Base-by-base conservation (phyloP, 2,113 vertebrate species). In the Symphodus melops region DNA sequence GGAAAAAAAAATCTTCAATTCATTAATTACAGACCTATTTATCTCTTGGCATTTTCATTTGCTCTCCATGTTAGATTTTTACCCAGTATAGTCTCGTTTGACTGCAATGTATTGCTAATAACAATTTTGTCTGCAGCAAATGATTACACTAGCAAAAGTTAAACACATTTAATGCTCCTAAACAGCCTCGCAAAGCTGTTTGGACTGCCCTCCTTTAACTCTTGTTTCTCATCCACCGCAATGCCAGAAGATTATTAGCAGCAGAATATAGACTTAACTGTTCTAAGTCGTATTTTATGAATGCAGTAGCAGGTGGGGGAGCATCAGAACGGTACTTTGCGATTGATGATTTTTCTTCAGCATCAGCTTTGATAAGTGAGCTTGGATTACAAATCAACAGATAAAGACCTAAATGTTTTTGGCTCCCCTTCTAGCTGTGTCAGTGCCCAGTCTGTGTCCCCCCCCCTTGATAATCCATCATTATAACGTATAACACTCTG, bases 1-100 rank as follows among this genome's bases (percentile, higher is more conserved):
- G 58, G 71, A 69, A 64, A 69, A n/a, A 62, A 68, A 72, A 62
- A 68, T 67, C 60, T 39, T 59, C 11, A 57, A 65, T 79, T 61
- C 61, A 82, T 83, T 72, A 59, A 80, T 81, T 75, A 53, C 48
- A 64, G 41, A 39, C 42, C 14, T 17, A 54, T 75, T 77, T 65
- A 62, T 61, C 69, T 80, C 53, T 58, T 55, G 53, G 68, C 60
- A 54, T 82, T 82, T 82, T 69, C 53, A 75, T 77, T 83, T 5
- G 28, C 71, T 53, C 37, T 79, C 58, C 25, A 49, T 68, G 51
- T 57, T 54, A 41, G 52, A 42, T 75, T 75, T 69, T 57, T 28
- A 54, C 21, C 54, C 64, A 54, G 61, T 55, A 20, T 25, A 48
- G 46, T 48, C 52, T 70, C 68, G 64, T 72, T 49, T 60, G 13